phyloP scores from a whole-genome alignment of 2,113 vertebrate species.

The Nyctibius bracteatus region DNA sequence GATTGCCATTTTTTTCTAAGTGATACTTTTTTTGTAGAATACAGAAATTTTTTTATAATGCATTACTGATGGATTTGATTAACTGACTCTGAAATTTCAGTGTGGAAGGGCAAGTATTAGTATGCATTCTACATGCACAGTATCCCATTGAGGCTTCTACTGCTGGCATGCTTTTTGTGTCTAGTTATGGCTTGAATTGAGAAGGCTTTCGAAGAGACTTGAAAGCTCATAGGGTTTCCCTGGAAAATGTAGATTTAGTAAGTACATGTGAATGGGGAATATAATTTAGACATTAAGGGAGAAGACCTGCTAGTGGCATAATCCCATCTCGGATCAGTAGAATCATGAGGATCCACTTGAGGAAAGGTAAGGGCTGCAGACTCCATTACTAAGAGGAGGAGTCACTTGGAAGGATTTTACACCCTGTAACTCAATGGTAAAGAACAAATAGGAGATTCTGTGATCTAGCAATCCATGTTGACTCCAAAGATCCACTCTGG shows the following conservation, averaged over 20 bases:
- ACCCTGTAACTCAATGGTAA: neutral
- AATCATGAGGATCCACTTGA: neutral
- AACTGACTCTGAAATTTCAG: neutral
- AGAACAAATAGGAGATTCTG: neutral
- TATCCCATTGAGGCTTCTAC: neutral
- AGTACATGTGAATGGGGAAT: fast-evolving
- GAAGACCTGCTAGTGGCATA: neutral
- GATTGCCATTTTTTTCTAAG: neutral
- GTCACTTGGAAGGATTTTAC: neutral
- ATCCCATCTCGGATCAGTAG: neutral
- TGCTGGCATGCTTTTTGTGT: neutral
- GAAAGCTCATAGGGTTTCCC: neutral
- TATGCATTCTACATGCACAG: neutral
- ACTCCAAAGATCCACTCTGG: neutral
- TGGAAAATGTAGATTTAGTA: neutral
- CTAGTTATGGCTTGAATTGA: neutral
- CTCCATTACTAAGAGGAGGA: neutral
- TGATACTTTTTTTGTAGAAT: neutral
- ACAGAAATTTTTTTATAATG: neutral
- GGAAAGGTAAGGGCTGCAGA: neutral
- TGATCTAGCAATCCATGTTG: neutral
- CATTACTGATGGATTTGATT: neutral
- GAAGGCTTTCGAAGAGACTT: neutral
- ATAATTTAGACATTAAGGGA: neutral
- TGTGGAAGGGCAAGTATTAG: neutral